A percentile compares a stretch with the other conserved stretches of the same genome.
Conservation (phyloP, 2,888 invertebrate genomes). For the Portevinia maculata region DNA sequence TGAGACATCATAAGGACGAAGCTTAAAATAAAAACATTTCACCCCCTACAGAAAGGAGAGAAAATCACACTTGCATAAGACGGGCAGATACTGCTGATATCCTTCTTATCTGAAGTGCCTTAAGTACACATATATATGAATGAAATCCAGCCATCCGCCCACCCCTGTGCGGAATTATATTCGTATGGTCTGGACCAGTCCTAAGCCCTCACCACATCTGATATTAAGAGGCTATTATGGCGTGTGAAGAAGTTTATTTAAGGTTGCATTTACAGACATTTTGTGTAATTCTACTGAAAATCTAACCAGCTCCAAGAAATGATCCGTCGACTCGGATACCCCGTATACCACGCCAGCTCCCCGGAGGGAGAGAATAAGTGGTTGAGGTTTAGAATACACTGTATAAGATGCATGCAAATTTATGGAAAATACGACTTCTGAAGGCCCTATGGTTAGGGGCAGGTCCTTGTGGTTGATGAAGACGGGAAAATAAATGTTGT, state of each 20-base stretch:
- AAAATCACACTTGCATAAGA: slow-evolving; percentile 51
- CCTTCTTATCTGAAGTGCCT: slow-evolving; percentile 65
- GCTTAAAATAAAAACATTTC: slow-evolving; percentile 42
- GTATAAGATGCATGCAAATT: slow-evolving; percentile 70
- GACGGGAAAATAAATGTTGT: slow-evolving; percentile 73
- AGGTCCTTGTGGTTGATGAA: slow-evolving; percentile 63
- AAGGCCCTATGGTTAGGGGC: not conserved
- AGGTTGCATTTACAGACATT: slow-evolving; percentile 72
- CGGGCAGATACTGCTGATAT: slow-evolving; percentile 56
- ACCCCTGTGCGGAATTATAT: not conserved
- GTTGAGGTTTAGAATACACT: slow-evolving; percentile 62
- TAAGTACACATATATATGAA: slow-evolving; percentile 38
- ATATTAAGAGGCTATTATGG: slow-evolving; percentile 72
- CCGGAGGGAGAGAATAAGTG: slow-evolving; percentile 39
- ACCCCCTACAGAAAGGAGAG: slow-evolving; percentile 14
- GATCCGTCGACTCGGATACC: slow-evolving; percentile 44
- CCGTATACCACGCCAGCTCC: slow-evolving; percentile 9
- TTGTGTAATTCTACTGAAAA: slow-evolving; percentile 60
- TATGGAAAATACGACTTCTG: slow-evolving; percentile 35
- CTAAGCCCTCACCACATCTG: slow-evolving; percentile 42
- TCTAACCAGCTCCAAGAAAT: slow-evolving; percentile 51
- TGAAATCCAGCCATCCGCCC: slow-evolving; percentile 36
- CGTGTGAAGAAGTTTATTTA: slow-evolving; percentile 73
- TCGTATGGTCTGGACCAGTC: not conserved
- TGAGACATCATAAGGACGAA: slow-evolving; percentile 19